A percentile compares a stretch with the other conserved stretches of the same genome.
These are phyloP conservation scores for Guaruba guarouba DNA, from an alignment of 2,113 vertebrate species.

Conservation along the genomic window DNA sequence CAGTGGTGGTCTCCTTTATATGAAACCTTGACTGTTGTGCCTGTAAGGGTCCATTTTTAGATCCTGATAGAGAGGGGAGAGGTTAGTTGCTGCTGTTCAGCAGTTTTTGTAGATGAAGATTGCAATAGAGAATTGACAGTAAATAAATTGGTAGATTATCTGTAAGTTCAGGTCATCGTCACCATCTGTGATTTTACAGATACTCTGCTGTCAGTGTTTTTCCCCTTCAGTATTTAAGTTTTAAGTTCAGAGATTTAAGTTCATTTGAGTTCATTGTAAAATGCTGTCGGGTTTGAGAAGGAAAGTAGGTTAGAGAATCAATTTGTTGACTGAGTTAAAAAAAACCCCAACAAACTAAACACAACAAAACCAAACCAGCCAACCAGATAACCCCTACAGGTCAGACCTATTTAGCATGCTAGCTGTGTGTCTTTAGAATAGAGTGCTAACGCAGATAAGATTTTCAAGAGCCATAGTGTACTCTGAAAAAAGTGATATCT, in stretches of 20 bases:
- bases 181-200: background rate
- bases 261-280: constrained; percentile 59
- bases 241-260: constrained; percentile 28
- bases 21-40: background rate
- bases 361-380: background rate
- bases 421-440: background rate
- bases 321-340: constrained; percentile 34
- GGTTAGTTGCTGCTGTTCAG: background rate
- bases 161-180: background rate
- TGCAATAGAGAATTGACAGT: background rate
- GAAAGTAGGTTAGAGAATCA: constrained; percentile 66
- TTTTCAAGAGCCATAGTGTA: background rate
- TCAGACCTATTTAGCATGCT: background rate
- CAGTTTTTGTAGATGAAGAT: background rate
- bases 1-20: background rate
- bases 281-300: constrained; percentile 40
- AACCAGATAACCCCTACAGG: background rate
- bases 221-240: background rate
- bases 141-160: background rate
- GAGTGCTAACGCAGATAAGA: background rate
- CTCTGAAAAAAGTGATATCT: background rate
- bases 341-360: background rate
- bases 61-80: background rate
- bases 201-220: background rate
- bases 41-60: background rate